These are phyloP conservation scores for Acanthacorydalis orientalis DNA, from an alignment of 2,888 invertebrate species.

Conservation along the genomic window DNA sequence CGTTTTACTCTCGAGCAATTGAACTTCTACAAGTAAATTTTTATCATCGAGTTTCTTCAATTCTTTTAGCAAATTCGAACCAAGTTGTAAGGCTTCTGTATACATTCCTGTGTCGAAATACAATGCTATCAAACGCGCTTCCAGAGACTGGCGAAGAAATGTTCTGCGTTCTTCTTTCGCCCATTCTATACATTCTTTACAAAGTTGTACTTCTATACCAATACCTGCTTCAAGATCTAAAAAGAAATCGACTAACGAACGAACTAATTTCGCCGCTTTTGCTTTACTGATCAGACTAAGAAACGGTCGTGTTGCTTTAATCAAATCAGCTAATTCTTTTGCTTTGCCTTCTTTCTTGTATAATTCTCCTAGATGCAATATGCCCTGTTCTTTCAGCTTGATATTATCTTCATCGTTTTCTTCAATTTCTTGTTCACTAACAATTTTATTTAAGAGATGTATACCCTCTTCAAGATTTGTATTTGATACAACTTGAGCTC, in stretches of 20 bases:
- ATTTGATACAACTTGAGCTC: conserved; percentile 59
- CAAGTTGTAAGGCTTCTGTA: conserved; percentile 67
- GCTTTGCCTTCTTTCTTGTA: conserved; percentile 90
- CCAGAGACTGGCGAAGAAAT: conserved; percentile 89
- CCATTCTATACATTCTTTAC: conserved; percentile 99
- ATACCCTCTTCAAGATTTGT: conserved; percentile 61
- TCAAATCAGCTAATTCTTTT: conserved; percentile 78
- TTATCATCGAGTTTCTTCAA: conserved; percentile 98
- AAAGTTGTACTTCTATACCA: conserved; percentile 83
- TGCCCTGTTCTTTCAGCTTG: conserved; percentile 82
- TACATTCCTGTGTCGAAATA: conserved; percentile 88
- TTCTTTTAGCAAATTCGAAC: conserved; percentile 79
- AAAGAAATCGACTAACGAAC: conserved; percentile 93
- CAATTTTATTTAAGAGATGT: conserved; percentile 57
- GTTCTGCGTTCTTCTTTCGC: conserved; percentile 95
- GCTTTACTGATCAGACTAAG: conserved; percentile 92
- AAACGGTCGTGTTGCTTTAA: conserved; percentile 90
- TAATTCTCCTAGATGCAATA: conserved; percentile 79
- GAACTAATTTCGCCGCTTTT: conserved; percentile 95
- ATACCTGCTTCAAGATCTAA: conserved; percentile 92
- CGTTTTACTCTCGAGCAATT: conserved; percentile 94
- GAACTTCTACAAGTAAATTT: conserved; percentile 94
- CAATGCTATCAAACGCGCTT: conserved; percentile 85
- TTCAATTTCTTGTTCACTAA: conserved; percentile 56
- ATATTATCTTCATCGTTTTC: conserved; percentile 83